Conservation (phyloP, 2,113 vertebrate species). For the Oncorhynchus mykiss region DNA sequence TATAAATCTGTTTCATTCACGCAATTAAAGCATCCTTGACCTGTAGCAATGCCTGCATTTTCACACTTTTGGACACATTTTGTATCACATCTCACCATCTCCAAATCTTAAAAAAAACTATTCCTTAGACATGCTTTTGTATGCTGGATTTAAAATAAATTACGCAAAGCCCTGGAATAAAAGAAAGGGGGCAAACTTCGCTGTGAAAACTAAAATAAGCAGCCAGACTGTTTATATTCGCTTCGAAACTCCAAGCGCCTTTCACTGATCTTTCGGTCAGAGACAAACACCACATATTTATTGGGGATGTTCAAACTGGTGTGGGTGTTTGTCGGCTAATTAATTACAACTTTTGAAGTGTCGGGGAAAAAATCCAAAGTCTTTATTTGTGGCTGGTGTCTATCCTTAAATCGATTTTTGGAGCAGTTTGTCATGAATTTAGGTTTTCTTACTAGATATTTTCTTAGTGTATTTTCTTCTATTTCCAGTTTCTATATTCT, state of each 20-base stretch:
- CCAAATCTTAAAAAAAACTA: constrained; percentile 36
- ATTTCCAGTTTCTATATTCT: not conserved
- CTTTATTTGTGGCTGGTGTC: not conserved
- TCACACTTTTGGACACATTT: constrained; percentile 1
- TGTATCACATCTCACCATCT: constrained; percentile 15
- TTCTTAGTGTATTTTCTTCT: not conserved
- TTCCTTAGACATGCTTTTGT: constrained; percentile 42
- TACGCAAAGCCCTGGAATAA: constrained; percentile 41
- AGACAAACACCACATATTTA: constrained; percentile 35
- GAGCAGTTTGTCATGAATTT: not conserved
- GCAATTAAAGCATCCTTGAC: not conserved
- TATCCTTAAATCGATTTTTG: not conserved
- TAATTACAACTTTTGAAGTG: constrained; percentile 40
- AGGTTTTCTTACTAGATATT: not conserved
- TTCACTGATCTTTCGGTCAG: constrained; percentile 24
- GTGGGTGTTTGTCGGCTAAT: constrained; percentile 26
- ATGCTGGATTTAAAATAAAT: constrained; percentile 47
- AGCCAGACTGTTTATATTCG: constrained; percentile 33
- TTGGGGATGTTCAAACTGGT: constrained; percentile 22
- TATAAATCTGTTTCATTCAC: not conserved
- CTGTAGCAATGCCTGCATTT: not conserved
- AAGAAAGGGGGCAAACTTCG: constrained; percentile 35
- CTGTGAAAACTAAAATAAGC: constrained; percentile 47
- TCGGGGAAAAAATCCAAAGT: not conserved
- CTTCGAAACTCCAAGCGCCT: constrained; percentile 9